Conservation (phyloP, 2,888 invertebrate genomes). For the Caprella mutica region DNA sequence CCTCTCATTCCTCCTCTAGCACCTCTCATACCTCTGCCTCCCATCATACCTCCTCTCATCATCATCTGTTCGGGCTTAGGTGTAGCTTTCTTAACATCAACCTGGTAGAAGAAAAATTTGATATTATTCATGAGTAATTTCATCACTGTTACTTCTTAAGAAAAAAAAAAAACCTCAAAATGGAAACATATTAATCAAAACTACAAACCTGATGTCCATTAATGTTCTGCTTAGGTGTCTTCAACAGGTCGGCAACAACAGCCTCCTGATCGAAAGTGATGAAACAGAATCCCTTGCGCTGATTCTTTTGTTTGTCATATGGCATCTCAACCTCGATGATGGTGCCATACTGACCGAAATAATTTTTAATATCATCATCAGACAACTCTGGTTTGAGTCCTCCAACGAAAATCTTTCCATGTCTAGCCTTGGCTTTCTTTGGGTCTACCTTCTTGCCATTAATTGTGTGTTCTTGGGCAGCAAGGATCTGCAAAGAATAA, state of each 20-base stretch:
- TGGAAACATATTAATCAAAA: too few relatives aligned
- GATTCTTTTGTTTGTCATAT: slow-evolving; percentile 92
- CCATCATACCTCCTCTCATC: slow-evolving; percentile 33
- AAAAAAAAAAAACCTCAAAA: too few relatives aligned
- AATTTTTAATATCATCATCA: slow-evolving; percentile 86
- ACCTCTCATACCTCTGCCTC: slow-evolving; percentile 35
- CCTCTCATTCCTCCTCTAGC: slow-evolving; percentile 43
- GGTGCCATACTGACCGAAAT: slow-evolving; percentile 53
- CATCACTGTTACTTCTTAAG: too few relatives aligned
- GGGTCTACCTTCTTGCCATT: slow-evolving; percentile 93
- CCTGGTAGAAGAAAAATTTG: too few relatives aligned
- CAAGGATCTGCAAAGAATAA: slow-evolving; percentile 47
- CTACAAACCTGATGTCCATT: slow-evolving; percentile 89
- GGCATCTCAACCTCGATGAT: slow-evolving; percentile 83
- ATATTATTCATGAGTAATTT: too few relatives aligned
- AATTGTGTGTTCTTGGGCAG: slow-evolving; percentile 76
- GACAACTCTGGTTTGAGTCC: slow-evolving; percentile 83
- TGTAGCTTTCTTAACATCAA: slow-evolving; percentile 89
- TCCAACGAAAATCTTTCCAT: slow-evolving; percentile 93
- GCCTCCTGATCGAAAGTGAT: slow-evolving; percentile 94
- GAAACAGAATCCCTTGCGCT: slow-evolving; percentile 93
- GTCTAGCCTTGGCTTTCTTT: slow-evolving; percentile 87
- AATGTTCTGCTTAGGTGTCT: slow-evolving; percentile 84
- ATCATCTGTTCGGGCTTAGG: slow-evolving; percentile 49
- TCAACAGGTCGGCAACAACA: slow-evolving; percentile 79